A percentile compares a stretch with the other conserved stretches of the same genome.
Evolutionary conservation across 1,140 invertebrate species (phyloP).

Genomic region (Penaeus japonicus): DNA sequence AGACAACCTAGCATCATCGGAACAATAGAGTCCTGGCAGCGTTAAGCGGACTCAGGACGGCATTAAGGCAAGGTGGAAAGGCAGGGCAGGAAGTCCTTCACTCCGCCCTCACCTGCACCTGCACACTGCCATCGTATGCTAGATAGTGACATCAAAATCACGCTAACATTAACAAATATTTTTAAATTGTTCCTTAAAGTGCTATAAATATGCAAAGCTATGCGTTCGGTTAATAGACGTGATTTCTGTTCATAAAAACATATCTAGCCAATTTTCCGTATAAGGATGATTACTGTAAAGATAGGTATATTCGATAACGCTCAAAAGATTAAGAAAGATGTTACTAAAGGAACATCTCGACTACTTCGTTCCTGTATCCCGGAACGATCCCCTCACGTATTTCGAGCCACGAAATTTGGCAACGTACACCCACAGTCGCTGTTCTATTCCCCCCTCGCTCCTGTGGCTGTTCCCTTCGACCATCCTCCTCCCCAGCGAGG

Average conservation of each 20-base stretch:
- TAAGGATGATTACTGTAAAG: no score
- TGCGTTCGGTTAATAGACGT: no score
- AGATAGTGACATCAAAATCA: neutral
- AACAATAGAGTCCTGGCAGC: no score
- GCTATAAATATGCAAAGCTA: neutral
- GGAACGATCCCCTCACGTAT: neutral
- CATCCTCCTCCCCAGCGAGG: slow-evolving; percentile 15
- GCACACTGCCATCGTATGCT: neutral
- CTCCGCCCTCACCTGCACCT: neutral
- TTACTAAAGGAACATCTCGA: neutral
- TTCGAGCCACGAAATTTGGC: slow-evolving; percentile 13
- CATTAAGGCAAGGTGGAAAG: neutral
- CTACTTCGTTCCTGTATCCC: neutral
- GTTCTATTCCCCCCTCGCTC: slow-evolving; percentile 25
- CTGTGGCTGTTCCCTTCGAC: slow-evolving; percentile 27
- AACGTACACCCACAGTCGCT: slow-evolving; percentile 12
- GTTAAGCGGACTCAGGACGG: no score
- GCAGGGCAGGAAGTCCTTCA: neutral
- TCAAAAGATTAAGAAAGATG: no score
- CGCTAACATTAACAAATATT: neutral
- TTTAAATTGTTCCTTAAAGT: neutral
- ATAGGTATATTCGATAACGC: no score
- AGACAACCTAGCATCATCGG: no score
- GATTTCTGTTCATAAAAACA: no score
- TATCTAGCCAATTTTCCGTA: no score